Evolutionary conservation across 2,888 invertebrate species (phyloP).

Genomic region (Aricia artaxerxes): DNA sequence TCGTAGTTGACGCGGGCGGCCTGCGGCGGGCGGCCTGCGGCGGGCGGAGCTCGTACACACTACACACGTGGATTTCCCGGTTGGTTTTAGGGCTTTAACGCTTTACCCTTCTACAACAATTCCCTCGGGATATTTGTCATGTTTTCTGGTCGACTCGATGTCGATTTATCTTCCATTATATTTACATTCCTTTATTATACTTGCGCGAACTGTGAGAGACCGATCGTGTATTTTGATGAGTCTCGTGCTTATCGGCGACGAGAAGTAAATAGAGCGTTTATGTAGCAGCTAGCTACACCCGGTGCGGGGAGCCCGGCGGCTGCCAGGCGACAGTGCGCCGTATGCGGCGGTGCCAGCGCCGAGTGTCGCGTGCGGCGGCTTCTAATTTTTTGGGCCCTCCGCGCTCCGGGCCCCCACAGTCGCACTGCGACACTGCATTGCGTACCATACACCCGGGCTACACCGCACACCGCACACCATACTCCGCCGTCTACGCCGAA

Average conservation of each 20-base stretch:
- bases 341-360: conserved; percentile 20
- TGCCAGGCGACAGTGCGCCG: background rate
- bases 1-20: background rate
- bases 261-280: conserved; percentile 4
- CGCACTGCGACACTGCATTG: conserved; percentile 41
- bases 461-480: background rate
- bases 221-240: background rate
- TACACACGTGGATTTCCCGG: conserved; percentile 1
- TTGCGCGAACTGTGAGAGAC: background rate
- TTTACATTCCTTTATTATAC: background rate
- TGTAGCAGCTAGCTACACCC: background rate
- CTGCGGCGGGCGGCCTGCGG: background rate
- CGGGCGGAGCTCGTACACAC: background rate
- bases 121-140: background rate
- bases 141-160: background rate
- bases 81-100: background rate
- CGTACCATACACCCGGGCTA: conserved; percentile 24
- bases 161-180: background rate
- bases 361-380: conserved; percentile 21
- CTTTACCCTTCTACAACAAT: background rate
- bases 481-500: background rate
- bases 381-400: conserved; percentile 31
- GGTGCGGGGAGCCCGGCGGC: background rate
- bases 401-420: conserved; percentile 32
- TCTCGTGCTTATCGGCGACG: background rate